Percentiles rank a stretch among this genome's conserved stretches.
phyloP scores from a whole-genome alignment of 2,797 vertebrate species.

The Petrocephalus schoutedeni region DNA sequence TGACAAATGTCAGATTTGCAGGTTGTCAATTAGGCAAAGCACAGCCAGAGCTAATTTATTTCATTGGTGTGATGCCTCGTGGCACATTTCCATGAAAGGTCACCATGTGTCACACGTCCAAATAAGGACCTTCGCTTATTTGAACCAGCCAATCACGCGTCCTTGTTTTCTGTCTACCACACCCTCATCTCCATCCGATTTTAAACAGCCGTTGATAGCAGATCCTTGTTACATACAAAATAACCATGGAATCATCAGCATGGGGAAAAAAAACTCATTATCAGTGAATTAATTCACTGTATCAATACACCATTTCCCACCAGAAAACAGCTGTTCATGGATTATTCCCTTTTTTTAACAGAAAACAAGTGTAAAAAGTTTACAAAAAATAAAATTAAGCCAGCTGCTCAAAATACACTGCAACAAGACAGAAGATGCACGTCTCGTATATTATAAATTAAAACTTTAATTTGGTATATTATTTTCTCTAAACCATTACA shows the following conservation, averaged over 20 bases:
- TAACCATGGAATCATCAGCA: background rate
- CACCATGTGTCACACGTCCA: background rate
- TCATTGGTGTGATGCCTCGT: background rate
- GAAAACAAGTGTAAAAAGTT: background rate
- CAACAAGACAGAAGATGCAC: background rate
- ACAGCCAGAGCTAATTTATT: background rate
- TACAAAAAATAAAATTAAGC: background rate
- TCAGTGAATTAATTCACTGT: background rate
- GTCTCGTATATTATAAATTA: conserved; percentile 50
- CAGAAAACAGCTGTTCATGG: background rate
- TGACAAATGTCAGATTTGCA: background rate
- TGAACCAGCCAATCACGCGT: background rate
- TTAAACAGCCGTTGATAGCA: background rate
- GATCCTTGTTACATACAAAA: background rate
- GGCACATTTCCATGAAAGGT: background rate
- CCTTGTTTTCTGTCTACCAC: background rate
- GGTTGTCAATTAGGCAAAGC: background rate
- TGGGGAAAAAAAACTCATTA: background rate
- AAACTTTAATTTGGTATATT: conserved; percentile 60
- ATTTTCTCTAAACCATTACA: conserved; percentile 44
- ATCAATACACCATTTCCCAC: background rate
- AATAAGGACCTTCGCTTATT: background rate
- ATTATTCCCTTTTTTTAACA: background rate
- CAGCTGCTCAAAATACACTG: background rate
- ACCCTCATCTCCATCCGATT: background rate